Evolutionary conservation across 2,113 vertebrate genomes (phyloP).

Genomic region (Myrmecophaga tridactyla): DNA sequence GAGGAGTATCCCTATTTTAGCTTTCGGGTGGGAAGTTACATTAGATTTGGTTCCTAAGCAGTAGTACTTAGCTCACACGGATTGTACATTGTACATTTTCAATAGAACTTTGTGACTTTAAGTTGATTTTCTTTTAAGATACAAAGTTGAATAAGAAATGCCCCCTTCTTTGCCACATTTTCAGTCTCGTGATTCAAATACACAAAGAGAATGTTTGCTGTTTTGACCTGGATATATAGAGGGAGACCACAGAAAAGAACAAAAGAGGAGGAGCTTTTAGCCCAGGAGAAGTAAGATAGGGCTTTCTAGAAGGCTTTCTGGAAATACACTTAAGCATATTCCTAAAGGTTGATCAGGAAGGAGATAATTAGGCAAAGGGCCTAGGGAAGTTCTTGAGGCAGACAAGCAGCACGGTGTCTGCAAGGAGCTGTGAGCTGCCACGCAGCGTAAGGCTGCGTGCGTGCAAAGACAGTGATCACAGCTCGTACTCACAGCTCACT

Average conservation of each 20-base stretch:
- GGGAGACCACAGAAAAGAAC: background rate
- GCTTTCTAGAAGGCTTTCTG: background rate
- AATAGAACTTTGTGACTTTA: background rate
- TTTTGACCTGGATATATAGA: background rate
- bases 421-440: background rate
- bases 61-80: background rate
- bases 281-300: background rate
- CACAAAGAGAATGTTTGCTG: background rate
- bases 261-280: background rate
- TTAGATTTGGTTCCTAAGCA: background rate
- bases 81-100: background rate
- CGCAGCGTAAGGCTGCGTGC: background rate
- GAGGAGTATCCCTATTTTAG: background rate
- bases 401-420: background rate
- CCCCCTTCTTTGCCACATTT: background rate
- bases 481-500: background rate
- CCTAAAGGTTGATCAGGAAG: background rate
- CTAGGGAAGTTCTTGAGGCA: background rate
- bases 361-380: background rate
- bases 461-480: background rate
- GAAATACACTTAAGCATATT: background rate
- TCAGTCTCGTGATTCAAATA: background rate
- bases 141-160: conserved; percentile 28
- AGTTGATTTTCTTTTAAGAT: conserved; percentile 28
- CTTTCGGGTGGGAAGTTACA: background rate